A percentile compares a stretch with the other conserved stretches of the same genome.
Conservation (phyloP, 2,113 vertebrate genomes). For the Ciconia boyciana region DNA sequence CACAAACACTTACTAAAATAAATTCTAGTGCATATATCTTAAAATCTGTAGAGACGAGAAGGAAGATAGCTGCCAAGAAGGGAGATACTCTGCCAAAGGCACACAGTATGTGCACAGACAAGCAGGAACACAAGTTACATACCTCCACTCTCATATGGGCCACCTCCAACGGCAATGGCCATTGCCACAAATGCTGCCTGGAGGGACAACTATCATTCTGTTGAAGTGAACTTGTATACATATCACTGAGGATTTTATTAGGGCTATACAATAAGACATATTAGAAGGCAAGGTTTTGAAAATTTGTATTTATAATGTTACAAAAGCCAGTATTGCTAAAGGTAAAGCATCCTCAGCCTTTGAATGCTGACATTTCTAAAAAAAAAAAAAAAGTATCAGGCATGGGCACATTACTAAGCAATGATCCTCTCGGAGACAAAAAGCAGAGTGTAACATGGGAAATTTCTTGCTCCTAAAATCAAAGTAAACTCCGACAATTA, state of each 20-base stretch:
- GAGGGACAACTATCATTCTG: background rate
- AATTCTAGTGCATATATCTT: background rate
- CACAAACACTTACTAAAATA: background rate
- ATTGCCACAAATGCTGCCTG: background rate
- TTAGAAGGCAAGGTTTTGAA: background rate
- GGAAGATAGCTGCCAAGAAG: background rate
- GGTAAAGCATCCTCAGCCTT: background rate
- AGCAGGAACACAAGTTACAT: background rate
- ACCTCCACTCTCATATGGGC: background rate
- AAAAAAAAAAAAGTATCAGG: background rate
- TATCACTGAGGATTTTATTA: background rate
- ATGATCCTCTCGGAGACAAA: background rate
- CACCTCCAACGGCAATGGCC: background rate
- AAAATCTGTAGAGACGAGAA: background rate
- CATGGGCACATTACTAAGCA: background rate
- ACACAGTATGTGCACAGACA: accelerated
- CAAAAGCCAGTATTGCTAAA: background rate
- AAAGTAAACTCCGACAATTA: background rate
- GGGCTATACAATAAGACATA: background rate
- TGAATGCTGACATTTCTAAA: background rate
- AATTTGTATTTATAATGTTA: background rate
- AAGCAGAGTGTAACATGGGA: background rate
- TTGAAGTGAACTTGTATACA: background rate
- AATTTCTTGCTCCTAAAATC: background rate
- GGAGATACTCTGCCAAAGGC: background rate